These are phyloP conservation scores for Lipophrys pholis DNA, from an alignment of 2,113 vertebrate genomes.

Conservation along the genomic window DNA sequence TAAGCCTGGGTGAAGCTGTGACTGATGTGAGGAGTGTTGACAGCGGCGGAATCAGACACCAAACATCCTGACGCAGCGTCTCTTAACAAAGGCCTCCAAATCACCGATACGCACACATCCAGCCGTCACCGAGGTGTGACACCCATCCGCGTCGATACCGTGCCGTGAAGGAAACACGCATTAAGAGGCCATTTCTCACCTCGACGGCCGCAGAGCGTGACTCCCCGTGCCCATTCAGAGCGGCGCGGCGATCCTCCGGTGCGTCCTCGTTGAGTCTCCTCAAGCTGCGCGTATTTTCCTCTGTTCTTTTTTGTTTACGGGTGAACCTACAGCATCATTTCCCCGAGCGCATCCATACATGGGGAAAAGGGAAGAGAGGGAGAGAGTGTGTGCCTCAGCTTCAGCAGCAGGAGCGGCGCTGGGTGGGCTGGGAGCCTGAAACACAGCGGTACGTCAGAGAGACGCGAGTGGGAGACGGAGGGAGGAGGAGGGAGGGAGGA, in stretches of 20 bases:
- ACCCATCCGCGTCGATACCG: too few species aligned
- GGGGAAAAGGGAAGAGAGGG: slow-evolving; percentile 63
- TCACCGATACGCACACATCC: slow-evolving; percentile 3
- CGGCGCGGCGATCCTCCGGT: slow-evolving; percentile 29
- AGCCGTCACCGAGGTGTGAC: slow-evolving; percentile 17
- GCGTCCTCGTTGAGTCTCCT: slow-evolving; percentile 41
- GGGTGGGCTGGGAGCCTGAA: slow-evolving; percentile 50
- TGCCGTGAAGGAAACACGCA: slow-evolving; percentile 4
- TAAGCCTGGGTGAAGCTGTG: too few species aligned
- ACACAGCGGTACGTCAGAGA: slow-evolving; percentile 71
- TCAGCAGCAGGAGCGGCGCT: slow-evolving; percentile 38
- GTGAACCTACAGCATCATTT: slow-evolving; percentile 71
- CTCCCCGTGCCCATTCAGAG: slow-evolving; percentile 59
- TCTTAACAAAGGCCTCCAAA: slow-evolving; percentile 34
- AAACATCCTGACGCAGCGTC: slow-evolving; percentile 60
- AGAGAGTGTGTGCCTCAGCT: slow-evolving; percentile 32
- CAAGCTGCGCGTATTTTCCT: slow-evolving; percentile 8
- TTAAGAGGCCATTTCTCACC: slow-evolving; percentile 56
- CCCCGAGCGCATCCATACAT: slow-evolving; percentile 69
- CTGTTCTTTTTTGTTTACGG: slow-evolving; percentile 7
- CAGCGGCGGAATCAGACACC: neutral
- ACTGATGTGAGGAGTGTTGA: slow-evolving; percentile 10
- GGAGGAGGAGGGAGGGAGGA: neutral
- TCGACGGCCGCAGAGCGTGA: slow-evolving; percentile 52
- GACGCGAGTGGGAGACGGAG: slow-evolving; percentile 32